A percentile compares a stretch with the other conserved stretches of the same genome.
phyloP scores from a whole-genome alignment of 1,140 invertebrate species.

The Asobara japonica region DNA sequence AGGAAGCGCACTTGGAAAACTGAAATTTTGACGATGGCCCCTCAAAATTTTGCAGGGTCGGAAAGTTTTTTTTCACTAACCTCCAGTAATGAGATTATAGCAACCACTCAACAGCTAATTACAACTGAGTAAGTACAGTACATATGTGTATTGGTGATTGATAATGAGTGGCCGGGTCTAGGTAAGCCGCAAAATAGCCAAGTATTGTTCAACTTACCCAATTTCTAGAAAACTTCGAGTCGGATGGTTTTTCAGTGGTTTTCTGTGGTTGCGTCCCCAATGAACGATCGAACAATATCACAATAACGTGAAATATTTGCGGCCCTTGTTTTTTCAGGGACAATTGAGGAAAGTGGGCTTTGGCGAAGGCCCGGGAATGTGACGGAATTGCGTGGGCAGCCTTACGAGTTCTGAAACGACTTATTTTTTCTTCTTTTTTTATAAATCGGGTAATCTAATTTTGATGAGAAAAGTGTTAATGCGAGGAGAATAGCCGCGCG shows the following conservation, averaged over 20 bases:
- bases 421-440: not conserved
- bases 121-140: too few species aligned
- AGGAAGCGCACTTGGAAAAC: too few species aligned
- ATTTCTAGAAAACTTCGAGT: constrained; percentile 28
- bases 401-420: not conserved
- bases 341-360: not conserved
- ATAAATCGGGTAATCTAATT: constrained; percentile 24
- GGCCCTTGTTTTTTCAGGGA: not conserved
- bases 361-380: not conserved
- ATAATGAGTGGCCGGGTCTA: too few species aligned
- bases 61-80: too few species aligned
- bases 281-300: not conserved
- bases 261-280: constrained; percentile 11
- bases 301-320: constrained; percentile 4
- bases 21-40: too few species aligned
- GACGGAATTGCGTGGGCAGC: not conserved
- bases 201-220: not conserved
- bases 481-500: not conserved
- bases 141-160: too few species aligned
- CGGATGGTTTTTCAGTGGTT: not conserved
- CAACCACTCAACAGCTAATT: too few species aligned
- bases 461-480: constrained; percentile 12
- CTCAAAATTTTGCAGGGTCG: too few species aligned
- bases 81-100: too few species aligned
- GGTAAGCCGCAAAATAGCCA: too few species aligned